phyloP scores from a whole-genome alignment of 2,113 vertebrate species.

The Notechis scutatus region DNA sequence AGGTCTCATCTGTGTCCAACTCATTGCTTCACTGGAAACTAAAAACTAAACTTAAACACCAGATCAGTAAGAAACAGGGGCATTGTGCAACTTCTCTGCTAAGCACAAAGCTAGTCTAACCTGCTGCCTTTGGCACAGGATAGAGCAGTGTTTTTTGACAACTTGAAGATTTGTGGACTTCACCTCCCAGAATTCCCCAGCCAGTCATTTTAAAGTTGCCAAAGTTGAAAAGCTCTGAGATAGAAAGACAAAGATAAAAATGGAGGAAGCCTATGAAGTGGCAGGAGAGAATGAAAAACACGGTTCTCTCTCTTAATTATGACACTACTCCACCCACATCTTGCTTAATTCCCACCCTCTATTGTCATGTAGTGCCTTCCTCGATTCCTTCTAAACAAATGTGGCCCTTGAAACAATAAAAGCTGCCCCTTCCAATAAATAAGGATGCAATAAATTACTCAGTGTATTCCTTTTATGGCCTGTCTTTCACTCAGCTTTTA shows the following conservation, averaged over 20 bases:
- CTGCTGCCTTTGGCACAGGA: background rate
- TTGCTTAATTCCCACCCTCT: background rate
- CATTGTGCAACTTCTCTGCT: background rate
- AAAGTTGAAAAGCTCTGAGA: background rate
- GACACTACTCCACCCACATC: background rate
- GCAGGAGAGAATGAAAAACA: background rate
- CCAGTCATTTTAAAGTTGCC: background rate
- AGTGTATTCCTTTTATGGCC: background rate
- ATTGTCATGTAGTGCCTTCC: background rate
- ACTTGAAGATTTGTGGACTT: no score
- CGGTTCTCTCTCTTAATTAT: background rate
- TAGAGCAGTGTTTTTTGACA: background rate
- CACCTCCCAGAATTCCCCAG: no score
- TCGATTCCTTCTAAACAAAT: background rate
- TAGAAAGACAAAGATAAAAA: background rate
- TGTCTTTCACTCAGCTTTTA: background rate
- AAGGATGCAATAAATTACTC: background rate
- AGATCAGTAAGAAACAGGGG: background rate
- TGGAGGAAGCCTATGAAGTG: background rate
- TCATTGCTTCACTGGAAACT: background rate
- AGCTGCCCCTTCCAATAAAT: background rate
- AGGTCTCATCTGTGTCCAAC: background rate
- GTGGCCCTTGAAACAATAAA: background rate
- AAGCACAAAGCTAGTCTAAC: background rate
- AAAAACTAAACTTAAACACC: background rate